phyloP scores from a whole-genome alignment of 2,797 vertebrate genomes.

The Geotrypetes seraphini region DNA sequence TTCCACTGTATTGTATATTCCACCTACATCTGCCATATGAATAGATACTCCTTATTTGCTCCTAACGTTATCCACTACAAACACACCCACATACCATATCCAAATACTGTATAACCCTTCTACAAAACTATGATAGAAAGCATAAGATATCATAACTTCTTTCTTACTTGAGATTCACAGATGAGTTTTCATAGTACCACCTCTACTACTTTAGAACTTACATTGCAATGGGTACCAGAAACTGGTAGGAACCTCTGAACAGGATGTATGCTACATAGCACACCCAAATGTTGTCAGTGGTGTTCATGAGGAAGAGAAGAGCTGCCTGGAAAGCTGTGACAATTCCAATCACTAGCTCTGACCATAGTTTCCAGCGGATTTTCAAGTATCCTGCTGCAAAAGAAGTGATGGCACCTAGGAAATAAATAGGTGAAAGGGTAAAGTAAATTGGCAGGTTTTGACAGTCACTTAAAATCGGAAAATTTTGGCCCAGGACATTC shows the following conservation, averaged over 20 bases:
- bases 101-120: no score
- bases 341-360: slow-evolving; percentile 69
- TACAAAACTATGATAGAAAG: no score
- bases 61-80: no score
- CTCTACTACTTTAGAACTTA: slow-evolving; percentile 47
- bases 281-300: slow-evolving; percentile 67
- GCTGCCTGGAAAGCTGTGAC: slow-evolving; percentile 70
- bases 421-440: not conserved
- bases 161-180: not conserved
- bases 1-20: no score
- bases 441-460: no score
- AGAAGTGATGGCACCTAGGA: slow-evolving; percentile 67
- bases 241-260: slow-evolving; percentile 86
- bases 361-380: slow-evolving; percentile 83
- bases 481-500: no score
- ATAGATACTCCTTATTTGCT: no score
- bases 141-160: no score
- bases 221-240: slow-evolving; percentile 90
- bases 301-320: slow-evolving; percentile 73
- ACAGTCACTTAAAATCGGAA: no score
- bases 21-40: no score
- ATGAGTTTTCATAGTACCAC: not conserved
- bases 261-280: slow-evolving; percentile 74
- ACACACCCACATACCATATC: no score
- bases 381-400: slow-evolving; percentile 71